Conservation (phyloP, 2,113 vertebrate genomes). For the Syrrhaptes paradoxus region DNA sequence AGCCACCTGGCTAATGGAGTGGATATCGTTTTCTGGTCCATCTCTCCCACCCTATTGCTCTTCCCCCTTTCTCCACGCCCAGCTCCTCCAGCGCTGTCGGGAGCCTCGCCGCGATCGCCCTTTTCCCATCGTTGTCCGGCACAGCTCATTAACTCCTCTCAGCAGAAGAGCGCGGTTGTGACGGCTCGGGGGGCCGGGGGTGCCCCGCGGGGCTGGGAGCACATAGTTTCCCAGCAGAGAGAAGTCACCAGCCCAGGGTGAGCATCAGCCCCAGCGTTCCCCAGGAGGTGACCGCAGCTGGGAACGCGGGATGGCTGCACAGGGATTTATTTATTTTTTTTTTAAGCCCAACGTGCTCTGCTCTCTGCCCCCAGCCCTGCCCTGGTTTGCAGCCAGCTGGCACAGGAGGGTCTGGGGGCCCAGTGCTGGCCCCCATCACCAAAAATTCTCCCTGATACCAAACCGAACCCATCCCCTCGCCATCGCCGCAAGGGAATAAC, state of each 20-base stretch:
- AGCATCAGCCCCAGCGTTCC: neutral
- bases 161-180: constrained; percentile 55
- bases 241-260: neutral
- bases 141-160: constrained; percentile 79
- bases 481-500: accelerated
- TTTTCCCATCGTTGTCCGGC: constrained; percentile 76
- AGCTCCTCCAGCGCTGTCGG: constrained; percentile 32
- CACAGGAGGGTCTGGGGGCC: neutral
- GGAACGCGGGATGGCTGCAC: neutral
- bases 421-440: accelerated
- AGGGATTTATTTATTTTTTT: neutral
- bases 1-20: constrained; percentile 72
- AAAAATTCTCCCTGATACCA: neutral
- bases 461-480: neutral
- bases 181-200: constrained; percentile 10
- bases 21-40: constrained; percentile 78
- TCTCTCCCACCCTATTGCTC: constrained; percentile 62
- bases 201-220: constrained; percentile 53
- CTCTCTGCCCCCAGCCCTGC: neutral
- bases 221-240: constrained; percentile 68
- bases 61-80: constrained; percentile 45
- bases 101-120: constrained; percentile 23
- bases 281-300: neutral
- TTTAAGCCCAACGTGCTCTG: neutral
- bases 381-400: neutral